Conservation (phyloP, 2,113 vertebrate species). For the Phainopepla nitens region DNA sequence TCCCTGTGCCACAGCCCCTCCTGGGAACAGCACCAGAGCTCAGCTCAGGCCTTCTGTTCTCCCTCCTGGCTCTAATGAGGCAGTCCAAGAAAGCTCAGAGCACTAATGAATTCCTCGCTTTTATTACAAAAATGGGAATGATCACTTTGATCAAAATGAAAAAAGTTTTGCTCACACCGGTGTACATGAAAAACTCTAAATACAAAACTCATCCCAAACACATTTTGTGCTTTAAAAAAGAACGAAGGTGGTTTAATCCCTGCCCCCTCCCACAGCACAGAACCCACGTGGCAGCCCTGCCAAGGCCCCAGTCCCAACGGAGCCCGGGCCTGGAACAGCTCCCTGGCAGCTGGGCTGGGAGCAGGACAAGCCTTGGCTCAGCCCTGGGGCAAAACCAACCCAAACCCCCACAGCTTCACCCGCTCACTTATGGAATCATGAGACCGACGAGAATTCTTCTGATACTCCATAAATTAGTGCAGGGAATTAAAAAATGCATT, state of each 20-base stretch:
- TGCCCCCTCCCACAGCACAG: not conserved
- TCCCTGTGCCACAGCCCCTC: not conserved
- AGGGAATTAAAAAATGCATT: constrained; percentile 54
- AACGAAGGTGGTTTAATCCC: constrained; percentile 18
- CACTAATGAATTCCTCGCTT: constrained; percentile 61
- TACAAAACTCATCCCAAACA: constrained; percentile 73
- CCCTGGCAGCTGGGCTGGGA: not conserved
- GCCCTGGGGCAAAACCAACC: not conserved
- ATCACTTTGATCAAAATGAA: constrained; percentile 78
- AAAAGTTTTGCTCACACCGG: constrained; percentile 66
- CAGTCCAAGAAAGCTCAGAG: constrained; percentile 20
- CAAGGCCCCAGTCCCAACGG: not conserved
- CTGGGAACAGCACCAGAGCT: no score
- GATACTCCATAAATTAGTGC: constrained; percentile 67
- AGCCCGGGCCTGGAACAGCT: not conserved
- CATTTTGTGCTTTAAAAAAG: constrained; percentile 59
- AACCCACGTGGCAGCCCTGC: not conserved
- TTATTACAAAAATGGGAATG: constrained; percentile 79
- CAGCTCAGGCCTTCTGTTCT: accelerated
- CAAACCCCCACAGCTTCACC: not conserved
- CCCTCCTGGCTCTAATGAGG: not conserved
- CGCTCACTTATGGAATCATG: not conserved
- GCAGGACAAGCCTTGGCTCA: not conserved
- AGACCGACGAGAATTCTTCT: constrained; percentile 37
- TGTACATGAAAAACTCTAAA: constrained; percentile 73